phyloP scores from a whole-genome alignment of 1,140 invertebrate species.

The Apocrypta bakeri region DNA sequence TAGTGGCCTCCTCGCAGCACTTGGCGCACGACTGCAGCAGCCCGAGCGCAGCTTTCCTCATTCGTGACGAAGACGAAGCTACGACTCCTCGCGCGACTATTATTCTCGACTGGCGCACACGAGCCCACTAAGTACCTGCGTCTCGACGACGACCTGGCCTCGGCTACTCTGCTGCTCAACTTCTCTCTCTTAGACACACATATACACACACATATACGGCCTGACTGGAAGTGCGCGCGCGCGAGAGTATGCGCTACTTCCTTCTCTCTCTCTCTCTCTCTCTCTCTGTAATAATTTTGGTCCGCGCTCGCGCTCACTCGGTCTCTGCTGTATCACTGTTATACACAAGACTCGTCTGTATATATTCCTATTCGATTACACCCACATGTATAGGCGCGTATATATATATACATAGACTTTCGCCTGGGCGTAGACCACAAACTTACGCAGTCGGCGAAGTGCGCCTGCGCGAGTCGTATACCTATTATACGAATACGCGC shows the following conservation, averaged over 20 bases:
- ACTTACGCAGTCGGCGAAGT: background rate
- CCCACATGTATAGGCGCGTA: no score
- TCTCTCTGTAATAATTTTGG: no score
- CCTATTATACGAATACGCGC: no score
- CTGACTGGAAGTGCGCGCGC: no score
- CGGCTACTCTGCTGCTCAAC: background rate
- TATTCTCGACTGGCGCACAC: no score
- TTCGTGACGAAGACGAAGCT: conserved; percentile 29
- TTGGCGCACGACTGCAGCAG: conserved; percentile 27
- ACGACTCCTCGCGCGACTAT: background rate
- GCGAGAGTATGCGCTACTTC: no score
- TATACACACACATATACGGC: no score
- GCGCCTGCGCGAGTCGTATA: background rate
- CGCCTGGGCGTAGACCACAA: background rate
- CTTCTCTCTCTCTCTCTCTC: background rate
- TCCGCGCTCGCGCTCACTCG: background rate
- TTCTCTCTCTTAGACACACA: conserved; percentile 1
- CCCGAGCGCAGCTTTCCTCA: conserved; percentile 19
- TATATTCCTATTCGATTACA: no score
- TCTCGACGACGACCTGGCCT: background rate
- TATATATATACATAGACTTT: background rate
- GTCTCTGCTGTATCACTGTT: no score
- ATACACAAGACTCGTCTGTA: no score
- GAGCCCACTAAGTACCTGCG: no score
- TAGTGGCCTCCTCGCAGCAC: conserved; percentile 17